Conservation (phyloP, 1,140 invertebrate genomes). For the Linepithema humile region DNA sequence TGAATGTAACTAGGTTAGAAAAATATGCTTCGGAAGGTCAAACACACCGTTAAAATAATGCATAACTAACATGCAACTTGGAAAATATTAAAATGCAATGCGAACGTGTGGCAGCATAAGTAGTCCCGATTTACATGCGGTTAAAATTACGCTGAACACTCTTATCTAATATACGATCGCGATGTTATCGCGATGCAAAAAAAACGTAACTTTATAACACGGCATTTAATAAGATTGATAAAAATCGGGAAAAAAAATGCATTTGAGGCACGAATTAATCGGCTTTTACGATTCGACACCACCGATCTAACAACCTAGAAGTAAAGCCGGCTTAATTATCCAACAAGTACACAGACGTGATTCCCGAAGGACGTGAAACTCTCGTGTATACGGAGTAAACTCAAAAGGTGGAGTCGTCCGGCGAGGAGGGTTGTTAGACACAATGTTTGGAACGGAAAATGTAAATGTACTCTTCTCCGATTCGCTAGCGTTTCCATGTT, state of each 20-base stretch:
- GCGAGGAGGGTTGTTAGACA: conserved; percentile 17
- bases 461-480: conserved; percentile 12
- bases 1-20: neutral
- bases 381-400: conserved; percentile 13
- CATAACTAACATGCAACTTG: conserved; percentile 14
- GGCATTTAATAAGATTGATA: conserved; percentile 10
- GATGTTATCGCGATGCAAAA: neutral
- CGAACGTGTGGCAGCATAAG: neutral
- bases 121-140: neutral
- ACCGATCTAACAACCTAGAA: conserved; percentile 29
- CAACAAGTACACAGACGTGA: neutral
- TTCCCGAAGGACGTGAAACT: conserved; percentile 30
- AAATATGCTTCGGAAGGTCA: neutral
- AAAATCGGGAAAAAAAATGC: neutral
- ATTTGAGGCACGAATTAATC: conserved; percentile 4
- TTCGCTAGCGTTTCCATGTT: neutral
- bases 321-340: conserved; percentile 49
- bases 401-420: conserved; percentile 14
- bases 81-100: conserved; percentile 36
- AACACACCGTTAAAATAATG: conserved; percentile 27
- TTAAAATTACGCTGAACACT: neutral
- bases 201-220: neutral
- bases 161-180: conserved; percentile 3
- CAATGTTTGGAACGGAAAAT: conserved; percentile 32
- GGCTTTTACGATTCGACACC: conserved; percentile 33